Base-by-base conservation (phyloP, 2,888 invertebrate genomes). In the Heliconius aoede region DNA sequence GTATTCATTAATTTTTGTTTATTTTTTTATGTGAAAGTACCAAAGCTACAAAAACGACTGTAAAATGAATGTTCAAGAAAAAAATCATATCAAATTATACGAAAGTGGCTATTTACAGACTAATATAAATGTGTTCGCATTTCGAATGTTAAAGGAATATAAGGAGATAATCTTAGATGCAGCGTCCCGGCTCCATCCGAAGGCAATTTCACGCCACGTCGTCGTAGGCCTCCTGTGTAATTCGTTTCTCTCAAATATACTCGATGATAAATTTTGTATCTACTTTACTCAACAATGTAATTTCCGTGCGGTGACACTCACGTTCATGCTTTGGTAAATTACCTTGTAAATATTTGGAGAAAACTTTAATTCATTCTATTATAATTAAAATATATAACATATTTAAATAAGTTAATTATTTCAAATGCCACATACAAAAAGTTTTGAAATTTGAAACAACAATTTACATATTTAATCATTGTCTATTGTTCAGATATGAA, bases 141-240 rank as follows among this genome's bases (percentile, higher is more conserved):
- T 81, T 80, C 73, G 75, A 79, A 79, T 79, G 79, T 77, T 79
- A 80, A 80, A 76, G 79, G 80, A 80, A 78, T 80, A 80, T 79
- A 79, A 77, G 74, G 78, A 80, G 79, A 80, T 81, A 80, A 81
- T 81, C 81, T 80, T 69, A 80, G 80, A 76, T 81, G 81, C 81
- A 78, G 78, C 81, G 77, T 81, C 76, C 80, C 74, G 80, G 76
- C 77, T 77, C 74, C 80, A 80, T 88, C 87, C 82, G 81, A 80
- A 89, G 86, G 85, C 91, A 93, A 93, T 93, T 93, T 93, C 91
- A 91, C 93, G 93, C 91, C 85, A 86, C 88, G 91, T 90, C 90
- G 86, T 87, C 84, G 84, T 86, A 86, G 85, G 86, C 88, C 86
- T 86, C 83, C 83, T 81, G 81, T 84, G 86, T 89, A 87, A 91